phyloP scores from a whole-genome alignment of 2,888 invertebrate genomes.

The Mylabris sibirica region DNA sequence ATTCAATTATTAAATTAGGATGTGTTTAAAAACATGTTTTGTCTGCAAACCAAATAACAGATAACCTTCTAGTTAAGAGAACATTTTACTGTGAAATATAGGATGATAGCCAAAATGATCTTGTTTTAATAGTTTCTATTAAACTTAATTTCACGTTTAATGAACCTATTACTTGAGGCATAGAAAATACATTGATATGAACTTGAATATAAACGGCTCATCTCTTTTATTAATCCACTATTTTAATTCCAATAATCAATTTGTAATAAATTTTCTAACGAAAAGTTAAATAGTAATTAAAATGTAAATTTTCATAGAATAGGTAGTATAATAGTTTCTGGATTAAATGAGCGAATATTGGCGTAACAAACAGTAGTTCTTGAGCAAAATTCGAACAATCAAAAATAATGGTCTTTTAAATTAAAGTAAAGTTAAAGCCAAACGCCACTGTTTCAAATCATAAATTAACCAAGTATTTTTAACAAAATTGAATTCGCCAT shows the following conservation, averaged over 20 bases:
- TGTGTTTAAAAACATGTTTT: not conserved
- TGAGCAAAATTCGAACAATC: not conserved
- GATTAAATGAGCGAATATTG: too few relatives aligned
- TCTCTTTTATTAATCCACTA: not conserved
- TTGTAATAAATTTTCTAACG: not conserved
- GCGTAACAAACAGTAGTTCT: not conserved
- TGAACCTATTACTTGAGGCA: constrained; percentile 8
- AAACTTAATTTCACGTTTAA: not conserved
- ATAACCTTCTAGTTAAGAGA: not conserved
- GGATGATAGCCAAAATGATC: not conserved
- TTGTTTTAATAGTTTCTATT: constrained; percentile 9
- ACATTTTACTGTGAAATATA: not conserved
- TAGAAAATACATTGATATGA: not conserved
- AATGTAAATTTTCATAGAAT: not conserved
- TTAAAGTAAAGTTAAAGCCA: too few relatives aligned
- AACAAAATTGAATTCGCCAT: too few relatives aligned
- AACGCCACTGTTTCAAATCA: not conserved
- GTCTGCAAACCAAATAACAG: not conserved
- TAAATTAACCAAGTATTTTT: not conserved
- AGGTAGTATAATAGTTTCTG: too few relatives aligned
- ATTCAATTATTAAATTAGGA: not conserved
- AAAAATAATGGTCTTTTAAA: too few relatives aligned
- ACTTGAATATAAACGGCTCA: not conserved
- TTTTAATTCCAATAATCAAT: not conserved
- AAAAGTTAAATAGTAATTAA: not conserved